These are phyloP conservation scores for Chrysina gloriosa DNA, from an alignment of 2,888 invertebrate species.

Conservation along the genomic window DNA sequence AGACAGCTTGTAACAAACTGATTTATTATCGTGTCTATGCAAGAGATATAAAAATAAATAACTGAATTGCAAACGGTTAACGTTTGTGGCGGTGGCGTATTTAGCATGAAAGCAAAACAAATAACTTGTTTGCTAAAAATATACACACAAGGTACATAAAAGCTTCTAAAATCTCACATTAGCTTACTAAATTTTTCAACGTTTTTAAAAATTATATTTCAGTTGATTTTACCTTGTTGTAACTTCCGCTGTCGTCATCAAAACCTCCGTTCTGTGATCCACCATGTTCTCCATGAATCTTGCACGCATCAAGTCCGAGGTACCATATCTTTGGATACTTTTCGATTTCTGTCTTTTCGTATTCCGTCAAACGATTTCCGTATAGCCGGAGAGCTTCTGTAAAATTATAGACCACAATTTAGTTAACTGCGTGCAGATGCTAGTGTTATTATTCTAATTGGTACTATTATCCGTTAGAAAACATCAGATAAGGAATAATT, in stretches of 20 bases:
- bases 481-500: background rate
- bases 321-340: constrained; percentile 96
- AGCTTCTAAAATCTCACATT: no score
- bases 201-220: background rate
- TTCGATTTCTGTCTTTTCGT: constrained; percentile 90
- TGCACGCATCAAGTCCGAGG: constrained; percentile 86
- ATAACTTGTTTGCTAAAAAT: no score
- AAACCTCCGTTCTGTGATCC: constrained; percentile 87
- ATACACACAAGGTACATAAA: no score
- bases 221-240: constrained; percentile 93
- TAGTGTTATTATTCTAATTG: background rate
- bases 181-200: background rate
- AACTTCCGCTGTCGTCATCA: constrained; percentile 94
- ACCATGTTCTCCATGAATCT: constrained; percentile 85
- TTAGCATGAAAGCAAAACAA: no score
- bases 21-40: background rate
- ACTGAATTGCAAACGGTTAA: no score
- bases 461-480: background rate
- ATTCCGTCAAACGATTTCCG: constrained; percentile 86
- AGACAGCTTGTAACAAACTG: background rate
- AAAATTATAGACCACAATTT: constrained; percentile 49
- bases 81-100: no score
- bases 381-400: constrained; percentile 87
- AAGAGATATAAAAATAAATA: background rate
- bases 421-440: constrained; percentile 1